Evolutionary conservation across 2,888 invertebrate species (phyloP).

Genomic region (Dryobotodes eremita): DNA sequence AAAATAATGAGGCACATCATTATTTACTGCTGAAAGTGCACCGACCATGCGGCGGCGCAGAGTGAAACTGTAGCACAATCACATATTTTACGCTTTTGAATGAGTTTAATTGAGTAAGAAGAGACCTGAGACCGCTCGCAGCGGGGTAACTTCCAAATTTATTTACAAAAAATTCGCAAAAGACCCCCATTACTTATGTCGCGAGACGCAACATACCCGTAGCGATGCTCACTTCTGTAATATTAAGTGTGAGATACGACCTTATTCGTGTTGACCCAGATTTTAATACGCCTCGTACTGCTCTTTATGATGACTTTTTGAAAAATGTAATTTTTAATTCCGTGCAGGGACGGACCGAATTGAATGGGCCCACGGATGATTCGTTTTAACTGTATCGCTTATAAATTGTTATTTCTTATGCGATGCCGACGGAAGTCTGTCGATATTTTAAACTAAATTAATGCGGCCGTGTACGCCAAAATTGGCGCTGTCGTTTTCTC

Average conservation of each 20-base stretch:
- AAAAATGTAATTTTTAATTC: slow-evolving; percentile 90
- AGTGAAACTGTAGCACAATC: slow-evolving; percentile 87
- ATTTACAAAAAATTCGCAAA: slow-evolving; percentile 85
- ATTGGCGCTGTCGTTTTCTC: slow-evolving; percentile 79
- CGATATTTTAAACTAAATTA: slow-evolving; percentile 88
- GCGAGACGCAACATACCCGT: slow-evolving; percentile 81
- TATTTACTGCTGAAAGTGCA: slow-evolving; percentile 84
- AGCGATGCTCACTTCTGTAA: slow-evolving; percentile 82
- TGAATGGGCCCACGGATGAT: slow-evolving; percentile 82
- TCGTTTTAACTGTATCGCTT: slow-evolving; percentile 87
- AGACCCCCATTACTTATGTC: slow-evolving; percentile 88
- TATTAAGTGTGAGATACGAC: slow-evolving; percentile 89
- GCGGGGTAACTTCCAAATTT: slow-evolving; percentile 89
- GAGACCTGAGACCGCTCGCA: slow-evolving; percentile 83
- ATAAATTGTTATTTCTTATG: slow-evolving; percentile 89
- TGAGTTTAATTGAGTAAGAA: slow-evolving; percentile 89
- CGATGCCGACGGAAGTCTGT: slow-evolving; percentile 83
- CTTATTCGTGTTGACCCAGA: slow-evolving; percentile 88
- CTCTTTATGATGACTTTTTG: slow-evolving; percentile 90
- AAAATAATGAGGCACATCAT: slow-evolving; percentile 86
- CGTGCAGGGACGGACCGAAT: slow-evolving; percentile 80
- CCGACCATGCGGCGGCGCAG: slow-evolving; percentile 74
- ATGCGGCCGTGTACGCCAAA: slow-evolving; percentile 81
- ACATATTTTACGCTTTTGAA: slow-evolving; percentile 89
- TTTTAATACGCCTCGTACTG: slow-evolving; percentile 83